These are phyloP conservation scores for Strongylocentrotus purpuratus DNA, from an alignment of 35 echinoderm and acorn worm genomes.

Conservation along the genomic window DNA sequence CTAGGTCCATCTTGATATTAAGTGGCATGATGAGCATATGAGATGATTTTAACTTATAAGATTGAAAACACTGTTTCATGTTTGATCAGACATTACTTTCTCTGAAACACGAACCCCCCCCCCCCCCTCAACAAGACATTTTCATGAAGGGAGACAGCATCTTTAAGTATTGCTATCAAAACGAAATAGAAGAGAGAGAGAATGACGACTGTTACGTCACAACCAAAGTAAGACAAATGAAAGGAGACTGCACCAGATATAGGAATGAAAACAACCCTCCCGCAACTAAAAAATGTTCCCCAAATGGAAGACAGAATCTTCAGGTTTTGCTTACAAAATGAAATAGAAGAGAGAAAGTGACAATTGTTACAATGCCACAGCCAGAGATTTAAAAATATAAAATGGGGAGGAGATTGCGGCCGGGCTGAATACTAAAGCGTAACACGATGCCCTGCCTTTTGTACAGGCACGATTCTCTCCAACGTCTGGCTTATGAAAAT, in stretches of 20 bases:
- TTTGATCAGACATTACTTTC: too few species aligned
- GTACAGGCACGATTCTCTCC: neutral
- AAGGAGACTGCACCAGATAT: too few species aligned
- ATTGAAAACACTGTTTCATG: too few species aligned
- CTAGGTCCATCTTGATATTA: too few species aligned
- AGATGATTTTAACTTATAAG: too few species aligned
- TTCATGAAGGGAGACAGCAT: neutral
- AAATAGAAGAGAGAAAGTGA: neutral
- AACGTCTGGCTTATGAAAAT: slow-evolving; percentile 36
- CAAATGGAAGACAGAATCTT: neutral
- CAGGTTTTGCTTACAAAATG: neutral
- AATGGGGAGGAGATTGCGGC: neutral
- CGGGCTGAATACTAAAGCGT: neutral
- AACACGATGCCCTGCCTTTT: neutral
- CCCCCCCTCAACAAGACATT: neutral
- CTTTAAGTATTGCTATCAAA: neutral
- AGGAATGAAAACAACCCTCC: too few species aligned
- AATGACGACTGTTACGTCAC: too few species aligned
- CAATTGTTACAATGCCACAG: neutral
- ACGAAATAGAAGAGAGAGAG: neutral
- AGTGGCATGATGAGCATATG: too few species aligned
- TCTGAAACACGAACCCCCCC: neutral
- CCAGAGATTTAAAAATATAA: neutral
- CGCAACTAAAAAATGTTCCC: neutral
- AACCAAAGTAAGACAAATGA: neutral